Percentiles rank a stretch among this genome's conserved stretches.
Conservation (phyloP, 2,797 vertebrate species). For the Phoeniculus purpureus region DNA sequence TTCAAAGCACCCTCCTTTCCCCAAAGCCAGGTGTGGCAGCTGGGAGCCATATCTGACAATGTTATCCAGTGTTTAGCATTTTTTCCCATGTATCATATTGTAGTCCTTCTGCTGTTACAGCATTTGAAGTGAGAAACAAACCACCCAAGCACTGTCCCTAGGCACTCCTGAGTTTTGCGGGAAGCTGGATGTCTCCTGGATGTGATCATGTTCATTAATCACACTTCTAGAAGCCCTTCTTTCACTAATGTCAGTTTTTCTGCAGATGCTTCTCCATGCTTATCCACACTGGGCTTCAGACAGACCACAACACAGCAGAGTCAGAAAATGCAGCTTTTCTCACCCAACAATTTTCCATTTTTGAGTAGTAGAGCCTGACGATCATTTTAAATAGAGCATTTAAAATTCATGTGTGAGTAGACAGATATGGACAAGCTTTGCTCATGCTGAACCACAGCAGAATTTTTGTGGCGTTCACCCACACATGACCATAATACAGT, state of each 20-base stretch:
- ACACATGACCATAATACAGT: background rate
- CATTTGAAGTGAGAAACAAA: background rate
- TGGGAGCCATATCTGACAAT: rapidly evolving
- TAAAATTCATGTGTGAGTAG: background rate
- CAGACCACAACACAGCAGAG: background rate
- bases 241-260: background rate
- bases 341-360: background rate
- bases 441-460: background rate
- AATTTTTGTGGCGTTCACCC: background rate
- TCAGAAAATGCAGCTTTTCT: background rate
- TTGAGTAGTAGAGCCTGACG: background rate
- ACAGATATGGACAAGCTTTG: background rate
- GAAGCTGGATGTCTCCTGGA: rapidly evolving
- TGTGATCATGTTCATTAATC: background rate
- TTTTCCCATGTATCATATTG: background rate
- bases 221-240: background rate
- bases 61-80: background rate
- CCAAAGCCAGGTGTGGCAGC: background rate
- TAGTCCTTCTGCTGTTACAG: background rate
- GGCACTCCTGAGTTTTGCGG: background rate
- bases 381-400: background rate
- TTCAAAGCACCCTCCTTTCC: rapidly evolving
- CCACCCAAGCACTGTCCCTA: background rate
- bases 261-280: background rate
- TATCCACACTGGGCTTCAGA: background rate